Base-by-base conservation (phyloP, 2,888 invertebrate species). In the Archaeoteleia sp. region DNA sequence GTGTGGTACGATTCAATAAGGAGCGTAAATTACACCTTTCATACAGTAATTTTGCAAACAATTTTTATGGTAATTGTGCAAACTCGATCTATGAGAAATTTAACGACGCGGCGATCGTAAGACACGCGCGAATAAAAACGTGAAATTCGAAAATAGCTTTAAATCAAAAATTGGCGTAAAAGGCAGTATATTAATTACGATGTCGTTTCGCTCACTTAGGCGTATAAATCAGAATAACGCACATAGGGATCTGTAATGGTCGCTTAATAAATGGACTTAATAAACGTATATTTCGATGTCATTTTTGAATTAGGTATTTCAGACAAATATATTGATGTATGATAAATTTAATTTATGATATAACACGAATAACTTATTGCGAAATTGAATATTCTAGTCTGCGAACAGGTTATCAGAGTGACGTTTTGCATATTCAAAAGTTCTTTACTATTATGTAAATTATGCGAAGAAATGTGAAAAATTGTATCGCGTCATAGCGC, bases 341-440 rank as follows among this genome's bases (percentile, higher is more conserved):
- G 43, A 43, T 43, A 43, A 43, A 30, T 43, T 15, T 2, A 15
- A 43, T 43, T 43, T 43, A 43, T 43, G 14, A 15, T 27, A 15
- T 15, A n/a, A 17, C 53, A n/a, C 13, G 42, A 39, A 15, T 40
- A 32, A 17, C 13, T 49, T 43, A 34, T 43, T 43, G 45, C 34
- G 27, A 29, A 48, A 42, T 42, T 39, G 34, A 61, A 51, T 61
- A 61, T 40, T 53, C 39, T 32, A 53, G 45, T 25, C 51, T 53
- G 42, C 35, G 35, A 46, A 37, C 46, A 53, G 39, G 46, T 53
- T 61, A 61, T 53, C 42, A 14, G 40, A 23, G 46, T 23, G 35
- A 34, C 20, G 42, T 43, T 49, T 49, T 43, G 43, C 43, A 58
- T 49, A 58, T 42, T 43, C 35, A 25, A 23, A 23, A 42, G 37